Evolutionary conservation across 1,140 invertebrate genomes (phyloP).

Genomic region (Lepeophtheirus salmonis): DNA sequence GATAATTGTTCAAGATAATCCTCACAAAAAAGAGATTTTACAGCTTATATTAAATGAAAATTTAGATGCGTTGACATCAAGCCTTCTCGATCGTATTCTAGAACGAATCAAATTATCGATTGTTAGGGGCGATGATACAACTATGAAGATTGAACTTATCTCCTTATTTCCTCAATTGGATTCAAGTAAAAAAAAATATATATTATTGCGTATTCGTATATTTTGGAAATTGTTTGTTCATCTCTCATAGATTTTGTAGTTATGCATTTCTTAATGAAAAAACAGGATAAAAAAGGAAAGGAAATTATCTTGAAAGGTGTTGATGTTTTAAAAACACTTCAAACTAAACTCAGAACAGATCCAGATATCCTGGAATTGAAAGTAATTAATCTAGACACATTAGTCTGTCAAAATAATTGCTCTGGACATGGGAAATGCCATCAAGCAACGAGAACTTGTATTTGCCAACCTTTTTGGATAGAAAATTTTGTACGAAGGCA

Average conservation of each 20-base stretch:
- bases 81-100: slow-evolving; percentile 12
- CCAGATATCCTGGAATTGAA: slow-evolving; percentile 48
- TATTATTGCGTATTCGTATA: background rate
- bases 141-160: slow-evolving; percentile 3
- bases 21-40: slow-evolving; percentile 6
- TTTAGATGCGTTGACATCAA: slow-evolving; percentile 2
- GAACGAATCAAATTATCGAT: slow-evolving; percentile 9
- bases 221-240: background rate
- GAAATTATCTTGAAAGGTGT: background rate
- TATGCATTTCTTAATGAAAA: slow-evolving; percentile 2
- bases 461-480: slow-evolving; percentile 93
- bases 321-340: slow-evolving; percentile 3
- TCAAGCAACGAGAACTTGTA: slow-evolving; percentile 55
- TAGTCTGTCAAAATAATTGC: slow-evolving; percentile 76
- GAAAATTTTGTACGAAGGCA: slow-evolving; percentile 45
- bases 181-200: background rate
- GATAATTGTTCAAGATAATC: slow-evolving; percentile 48
- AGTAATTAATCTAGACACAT: slow-evolving; percentile 52
- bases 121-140: slow-evolving; percentile 8
- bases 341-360: slow-evolving; percentile 33
- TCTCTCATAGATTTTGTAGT: background rate
- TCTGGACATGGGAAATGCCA: slow-evolving; percentile 77
- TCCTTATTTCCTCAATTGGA: background rate
- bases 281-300: background rate
- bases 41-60: slow-evolving; percentile 9